These are phyloP conservation scores for Drosophila insularis DNA, from an alignment of 1,140 invertebrate species.

Conservation along the genomic window DNA sequence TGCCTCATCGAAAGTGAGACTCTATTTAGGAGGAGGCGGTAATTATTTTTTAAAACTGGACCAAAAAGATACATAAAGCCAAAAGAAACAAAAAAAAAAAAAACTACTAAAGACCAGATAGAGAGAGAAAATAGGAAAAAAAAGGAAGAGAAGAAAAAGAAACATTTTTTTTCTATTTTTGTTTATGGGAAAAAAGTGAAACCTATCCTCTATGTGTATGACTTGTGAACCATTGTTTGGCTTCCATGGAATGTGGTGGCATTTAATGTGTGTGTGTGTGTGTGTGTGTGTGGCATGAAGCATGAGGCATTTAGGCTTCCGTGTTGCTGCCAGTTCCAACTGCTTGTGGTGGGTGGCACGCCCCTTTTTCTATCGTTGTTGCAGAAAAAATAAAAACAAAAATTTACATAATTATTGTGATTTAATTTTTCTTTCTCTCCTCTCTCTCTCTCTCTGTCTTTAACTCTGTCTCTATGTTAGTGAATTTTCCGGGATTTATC, in stretches of 20 bases:
- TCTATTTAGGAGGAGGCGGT: slow-evolving; percentile 7
- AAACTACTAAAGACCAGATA: too few relatives aligned
- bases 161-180: not conserved
- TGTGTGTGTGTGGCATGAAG: slow-evolving; percentile 5
- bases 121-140: not conserved
- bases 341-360: slow-evolving; percentile 10
- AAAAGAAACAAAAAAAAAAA: not conserved
- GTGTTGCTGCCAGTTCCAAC: not conserved
- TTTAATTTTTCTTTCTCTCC: slow-evolving; percentile 36
- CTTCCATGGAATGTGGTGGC: slow-evolving; percentile 18
- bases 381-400: not conserved
- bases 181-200: slow-evolving; percentile 21
- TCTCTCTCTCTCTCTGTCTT: not conserved
- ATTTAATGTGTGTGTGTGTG: slow-evolving; percentile 13
- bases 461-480: slow-evolving; percentile 11
- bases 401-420: slow-evolving; percentile 23
- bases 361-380: slow-evolving; percentile 10
- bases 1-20: slow-evolving; percentile 25
- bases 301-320: slow-evolving; percentile 15
- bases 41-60: slow-evolving; percentile 24
- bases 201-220: slow-evolving; percentile 13
- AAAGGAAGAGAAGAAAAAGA: not conserved
- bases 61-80: not conserved
- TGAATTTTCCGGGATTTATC: slow-evolving; percentile 9
- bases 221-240: slow-evolving; percentile 18